Base-by-base conservation (phyloP, 1,140 invertebrate species). In the Macrotrachela quadricornifera region DNA sequence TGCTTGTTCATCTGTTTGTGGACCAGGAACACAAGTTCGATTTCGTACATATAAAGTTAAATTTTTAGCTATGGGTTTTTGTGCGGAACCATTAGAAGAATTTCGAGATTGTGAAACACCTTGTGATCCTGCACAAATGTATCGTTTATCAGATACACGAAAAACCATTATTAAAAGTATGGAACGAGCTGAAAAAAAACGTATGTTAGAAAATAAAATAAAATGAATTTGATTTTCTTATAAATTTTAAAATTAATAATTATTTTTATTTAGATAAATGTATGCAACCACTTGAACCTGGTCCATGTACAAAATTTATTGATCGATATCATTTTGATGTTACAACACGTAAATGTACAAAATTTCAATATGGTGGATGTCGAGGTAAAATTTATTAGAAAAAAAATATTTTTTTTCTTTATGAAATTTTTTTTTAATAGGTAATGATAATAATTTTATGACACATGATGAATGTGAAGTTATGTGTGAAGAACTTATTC, bases 401-500 rank as follows among this genome's bases (percentile, higher is more conserved):
- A 57, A 56, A 60, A 41, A 78, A 75, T 10, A 76, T 83, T 16
- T 30, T n/a, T 38, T 46, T 39, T 8, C 9, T 8, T 10, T 16
- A 36, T 16, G 21, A 46, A 18, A 12, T 53, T 30, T 30, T 6
- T 18, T 37, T 15, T 14, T 18, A 4, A 3, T 44, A n/a, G 65
- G 63, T 40, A 69, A 68, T 51, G 59, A 58, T 10, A 71, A 71
- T 54, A 58, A 63, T 21, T 70, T 68, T 59, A 57, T 62, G 11
- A 61, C 63, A 1, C 56, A 49, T 37, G 47, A 49, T 10, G 38
- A 37, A 15, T 54, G 53, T 45, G 41, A 46, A 39, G n/a, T 10
- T 3, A 54, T 18, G 16, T 54, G 53, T 42, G 39, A 18, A 15
- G 36, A 53, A 46, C 30, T 53, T 1, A 44, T 44, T 18, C 42